Base-by-base conservation (phyloP, 2,797 vertebrate genomes). In the Pangasius krempfi region DNA sequence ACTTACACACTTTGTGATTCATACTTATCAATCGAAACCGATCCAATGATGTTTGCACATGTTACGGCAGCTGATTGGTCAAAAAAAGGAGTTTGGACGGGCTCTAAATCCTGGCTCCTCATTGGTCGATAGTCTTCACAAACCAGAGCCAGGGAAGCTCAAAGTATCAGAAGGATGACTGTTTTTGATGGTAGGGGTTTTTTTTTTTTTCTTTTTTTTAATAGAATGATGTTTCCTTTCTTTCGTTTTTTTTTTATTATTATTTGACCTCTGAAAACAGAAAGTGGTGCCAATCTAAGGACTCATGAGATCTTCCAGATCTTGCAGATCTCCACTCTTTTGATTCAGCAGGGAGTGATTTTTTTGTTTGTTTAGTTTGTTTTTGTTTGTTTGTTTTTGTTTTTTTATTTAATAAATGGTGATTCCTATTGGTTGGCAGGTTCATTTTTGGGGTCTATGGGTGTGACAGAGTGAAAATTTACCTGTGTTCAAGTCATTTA, bases 51-150 rank as follows among this genome's bases (percentile, higher is more conserved):
- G 96, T 98, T 97, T 99, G 98, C 98, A 99, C 98, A 99, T 97
- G 96, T 89, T 96, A 96, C 95, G 98, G 98, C 98, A 99, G 98
- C 98, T 99, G 97, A 97, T 96, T 96, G 95, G 97, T 93, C 92
- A 90, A 82, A 90, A 86, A 37, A 40, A 25, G 40, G 40, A n/a
- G 44, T 50, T 50, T 50, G 25, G 50, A 52, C 2, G 47, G 72
- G 80, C 27, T 86, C 83, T 78, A 76, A 78, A 86, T 88, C 76
- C 79, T 85, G 86, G 56, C 73, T 76, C 72, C 75, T 90, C 30
- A 88, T 88, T 90, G 82, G 86, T 90, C n/a, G 72, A 89, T 72
- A 78, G 52, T 54, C 27, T 27, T 30, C 60, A 70, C 18, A 54
- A 3, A 56, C 87, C 76, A 76, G 78, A 89, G 37, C 62, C 37